These are phyloP conservation scores for Aleadryas rufinucha DNA, from an alignment of 2,113 vertebrate species.

Conservation along the genomic window DNA sequence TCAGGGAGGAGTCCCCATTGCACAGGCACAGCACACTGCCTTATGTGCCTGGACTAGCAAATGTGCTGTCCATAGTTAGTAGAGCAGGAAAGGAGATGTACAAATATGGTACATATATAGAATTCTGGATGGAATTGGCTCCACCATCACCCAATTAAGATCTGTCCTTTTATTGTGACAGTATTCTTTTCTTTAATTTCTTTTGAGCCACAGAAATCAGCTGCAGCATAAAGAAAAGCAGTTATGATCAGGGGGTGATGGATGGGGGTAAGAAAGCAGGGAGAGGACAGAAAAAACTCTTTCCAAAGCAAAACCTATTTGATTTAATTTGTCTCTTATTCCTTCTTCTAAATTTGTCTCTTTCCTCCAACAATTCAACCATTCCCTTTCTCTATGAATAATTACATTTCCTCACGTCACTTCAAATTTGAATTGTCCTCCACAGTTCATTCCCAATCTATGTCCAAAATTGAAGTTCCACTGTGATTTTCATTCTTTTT, in stretches of 20 bases:
- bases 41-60: not conserved
- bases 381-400: not conserved
- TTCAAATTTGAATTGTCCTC: not conserved
- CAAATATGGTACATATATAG: not conserved
- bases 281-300: not conserved
- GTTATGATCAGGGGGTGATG: not conserved
- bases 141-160: not conserved
- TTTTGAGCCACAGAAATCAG: not conserved
- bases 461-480: not conserved
- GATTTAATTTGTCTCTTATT: not conserved
- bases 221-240: not conserved
- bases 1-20: not conserved
- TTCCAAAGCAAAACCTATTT: not conserved
- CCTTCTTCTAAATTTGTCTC: not conserved
- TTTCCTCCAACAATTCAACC: not conserved
- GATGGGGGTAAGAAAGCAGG: fast-evolving
- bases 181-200: not conserved
- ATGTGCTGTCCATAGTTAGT: not conserved
- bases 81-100: not conserved
- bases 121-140: not conserved
- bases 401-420: not conserved
- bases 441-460: not conserved
- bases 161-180: not conserved
- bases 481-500: not conserved
- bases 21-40: not conserved